Evolutionary conservation across 1,140 invertebrate genomes (phyloP).

Genomic region (Drosophila leontia): DNA sequence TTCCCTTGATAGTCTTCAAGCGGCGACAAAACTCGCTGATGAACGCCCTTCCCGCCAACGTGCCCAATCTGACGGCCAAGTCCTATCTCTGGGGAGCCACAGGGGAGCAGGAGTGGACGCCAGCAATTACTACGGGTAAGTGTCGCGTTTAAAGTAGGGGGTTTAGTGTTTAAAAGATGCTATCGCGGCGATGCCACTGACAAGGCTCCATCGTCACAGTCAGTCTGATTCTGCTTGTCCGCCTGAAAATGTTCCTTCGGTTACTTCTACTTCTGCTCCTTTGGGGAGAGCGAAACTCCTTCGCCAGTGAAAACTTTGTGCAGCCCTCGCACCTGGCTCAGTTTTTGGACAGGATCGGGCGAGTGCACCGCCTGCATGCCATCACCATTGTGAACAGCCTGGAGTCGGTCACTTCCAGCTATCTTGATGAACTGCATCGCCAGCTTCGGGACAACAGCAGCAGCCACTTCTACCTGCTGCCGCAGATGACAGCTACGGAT

Average conservation of each 20-base stretch:
- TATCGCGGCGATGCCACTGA: slow-evolving; percentile 30
- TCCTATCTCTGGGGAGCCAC: slow-evolving; percentile 95
- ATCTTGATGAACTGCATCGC: slow-evolving; percentile 37
- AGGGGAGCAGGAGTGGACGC: slow-evolving; percentile 97
- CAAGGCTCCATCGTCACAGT: background rate
- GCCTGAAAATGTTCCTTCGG: slow-evolving; percentile 38
- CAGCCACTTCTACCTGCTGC: slow-evolving; percentile 48
- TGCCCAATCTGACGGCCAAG: slow-evolving; percentile 84
- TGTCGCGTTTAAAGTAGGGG: slow-evolving; percentile 37
- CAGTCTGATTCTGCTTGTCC: background rate
- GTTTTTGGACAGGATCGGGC: slow-evolving; percentile 52
- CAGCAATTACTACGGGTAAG: slow-evolving; percentile 95
- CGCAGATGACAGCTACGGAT: slow-evolving; percentile 47
- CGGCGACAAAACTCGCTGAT: slow-evolving; percentile 70
- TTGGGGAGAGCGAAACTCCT: background rate
- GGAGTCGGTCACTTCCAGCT: slow-evolving; percentile 17
- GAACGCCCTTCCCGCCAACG: slow-evolving; percentile 54
- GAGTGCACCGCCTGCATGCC: slow-evolving; percentile 23
- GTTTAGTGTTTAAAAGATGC: slow-evolving; percentile 40
- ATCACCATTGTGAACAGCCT: slow-evolving; percentile 49
- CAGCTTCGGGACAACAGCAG: slow-evolving; percentile 15
- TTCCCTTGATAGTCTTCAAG: slow-evolving; percentile 55
- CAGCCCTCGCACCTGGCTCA: slow-evolving; percentile 22
- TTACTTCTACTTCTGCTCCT: slow-evolving; percentile 16
- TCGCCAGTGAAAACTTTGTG: slow-evolving; percentile 9